Conservation (phyloP, 2,797 vertebrate species). For the Sebastes iracundus region DNA sequence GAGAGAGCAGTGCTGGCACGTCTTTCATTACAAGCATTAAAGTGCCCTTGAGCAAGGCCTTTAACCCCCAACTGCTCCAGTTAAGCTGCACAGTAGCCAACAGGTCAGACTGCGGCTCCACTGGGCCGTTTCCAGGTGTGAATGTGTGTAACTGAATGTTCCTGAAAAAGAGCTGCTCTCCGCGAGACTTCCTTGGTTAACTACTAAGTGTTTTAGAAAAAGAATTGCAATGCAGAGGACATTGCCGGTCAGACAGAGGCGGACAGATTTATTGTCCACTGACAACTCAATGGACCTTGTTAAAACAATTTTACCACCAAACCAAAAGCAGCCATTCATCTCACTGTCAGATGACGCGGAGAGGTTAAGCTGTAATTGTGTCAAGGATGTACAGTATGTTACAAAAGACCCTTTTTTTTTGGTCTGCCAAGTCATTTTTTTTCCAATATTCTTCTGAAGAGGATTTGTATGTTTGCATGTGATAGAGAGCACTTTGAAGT, state of each 20-base stretch:
- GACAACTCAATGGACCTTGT: neutral
- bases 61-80: neutral
- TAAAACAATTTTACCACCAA: conserved; percentile 4
- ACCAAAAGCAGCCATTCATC: conserved; percentile 29
- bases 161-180: neutral
- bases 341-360: conserved; percentile 16
- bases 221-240: neutral
- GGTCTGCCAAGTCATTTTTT: neutral
- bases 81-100: neutral
- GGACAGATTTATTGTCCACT: conserved; percentile 7
- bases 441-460: neutral
- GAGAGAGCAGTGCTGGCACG: neutral
- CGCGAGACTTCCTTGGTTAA: neutral
- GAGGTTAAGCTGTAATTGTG: conserved; percentile 20
- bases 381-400: neutral
- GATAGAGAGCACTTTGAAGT: neutral
- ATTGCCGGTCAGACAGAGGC: neutral
- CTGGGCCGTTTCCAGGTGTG: neutral
- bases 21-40: neutral
- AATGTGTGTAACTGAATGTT: neutral
- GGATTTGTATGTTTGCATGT: neutral
- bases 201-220: neutral
- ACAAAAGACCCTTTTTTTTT: neutral
- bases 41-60: neutral
- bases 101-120: neutral